These are phyloP conservation scores for Pseudoatta argentina DNA, from an alignment of 1,140 invertebrate species.

Conservation along the genomic window DNA sequence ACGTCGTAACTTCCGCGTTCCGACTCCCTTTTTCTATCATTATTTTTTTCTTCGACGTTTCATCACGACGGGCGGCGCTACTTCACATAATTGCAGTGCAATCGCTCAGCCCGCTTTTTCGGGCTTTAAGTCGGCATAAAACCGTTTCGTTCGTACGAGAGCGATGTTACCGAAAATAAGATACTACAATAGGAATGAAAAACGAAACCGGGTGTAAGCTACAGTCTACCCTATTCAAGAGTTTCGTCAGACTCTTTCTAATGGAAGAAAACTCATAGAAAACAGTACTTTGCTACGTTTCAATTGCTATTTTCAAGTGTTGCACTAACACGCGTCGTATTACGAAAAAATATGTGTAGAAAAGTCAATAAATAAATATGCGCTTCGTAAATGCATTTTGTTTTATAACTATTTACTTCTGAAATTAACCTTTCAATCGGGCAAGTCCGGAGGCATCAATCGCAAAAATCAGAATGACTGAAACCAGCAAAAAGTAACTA, in stretches of 20 bases:
- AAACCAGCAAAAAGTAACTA: slow-evolving; percentile 45
- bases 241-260: background rate
- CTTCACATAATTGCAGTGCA: slow-evolving; percentile 72
- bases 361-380: background rate
- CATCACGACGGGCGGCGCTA: slow-evolving; percentile 49
- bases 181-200: slow-evolving; percentile 61
- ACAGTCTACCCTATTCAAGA: slow-evolving; percentile 3
- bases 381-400: no score
- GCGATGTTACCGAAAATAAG: slow-evolving; percentile 55
- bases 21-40: slow-evolving; percentile 35
- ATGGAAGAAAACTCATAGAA: background rate
- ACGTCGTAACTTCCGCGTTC: slow-evolving; percentile 14
- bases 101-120: slow-evolving; percentile 52
- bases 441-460: slow-evolving; percentile 16
- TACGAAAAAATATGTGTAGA: background rate
- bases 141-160: slow-evolving; percentile 19
- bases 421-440: slow-evolving; percentile 64
- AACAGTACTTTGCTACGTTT: background rate
- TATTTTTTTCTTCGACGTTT: slow-evolving; percentile 72
- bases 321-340: background rate
- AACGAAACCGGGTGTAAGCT: background rate
- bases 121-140: slow-evolving; percentile 56
- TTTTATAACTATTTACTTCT: background rate
- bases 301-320: background rate
- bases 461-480: background rate